Evolutionary conservation across 2,888 invertebrate species (phyloP), one percentile per base, ranked within the genome.

Genomic region (Standfussiana lucernea): DNA sequence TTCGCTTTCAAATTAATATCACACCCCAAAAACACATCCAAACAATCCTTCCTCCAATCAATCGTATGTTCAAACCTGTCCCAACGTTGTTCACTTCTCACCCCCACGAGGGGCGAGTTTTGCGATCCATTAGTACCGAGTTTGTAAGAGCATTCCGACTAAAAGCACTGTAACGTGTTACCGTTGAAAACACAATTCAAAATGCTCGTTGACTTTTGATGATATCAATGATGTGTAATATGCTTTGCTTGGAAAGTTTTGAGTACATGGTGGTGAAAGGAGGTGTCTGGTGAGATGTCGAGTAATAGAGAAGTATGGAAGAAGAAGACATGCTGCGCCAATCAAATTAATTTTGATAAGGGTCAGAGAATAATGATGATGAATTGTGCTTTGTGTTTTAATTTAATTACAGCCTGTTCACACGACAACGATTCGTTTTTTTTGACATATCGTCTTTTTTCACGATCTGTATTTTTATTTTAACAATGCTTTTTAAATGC

Each of bases 111-210:
- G 73, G 24, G 50, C 37, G 72, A 79, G 79, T 73, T 77, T 62
- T 59, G 80, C 76, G 77, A 79, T 82, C 83, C 88, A 85, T 85
- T 88, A 88, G 88, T 83, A 80, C 80, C 65, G 70, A 77, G 69
- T 74, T 61, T 68, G 70, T 75, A 77, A 80, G 73, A 82, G 83
- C 74, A 77, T 86, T 84, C 74, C 61, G 74, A 78, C 82, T 86
- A 84, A 89, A 88, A 84, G 84, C 86, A 89, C 83, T 87, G 85
- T 83, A 82, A 79, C 82, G 45, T 35, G 59, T 56, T 66, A 47
- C 40, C 69, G 79, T 45, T 81, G 85, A 84, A 79, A 85, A 82
- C 81, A 81, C 72, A 64, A 82, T 92, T 93, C 90, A 91, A 87
- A 89, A 84, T 87, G 80, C 69, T 78, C 80, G 86, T 79, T 77